Percentiles rank a stretch among this genome's conserved stretches.
Conservation (phyloP, 2,113 vertebrate species). For the Oncorhynchus masou region DNA sequence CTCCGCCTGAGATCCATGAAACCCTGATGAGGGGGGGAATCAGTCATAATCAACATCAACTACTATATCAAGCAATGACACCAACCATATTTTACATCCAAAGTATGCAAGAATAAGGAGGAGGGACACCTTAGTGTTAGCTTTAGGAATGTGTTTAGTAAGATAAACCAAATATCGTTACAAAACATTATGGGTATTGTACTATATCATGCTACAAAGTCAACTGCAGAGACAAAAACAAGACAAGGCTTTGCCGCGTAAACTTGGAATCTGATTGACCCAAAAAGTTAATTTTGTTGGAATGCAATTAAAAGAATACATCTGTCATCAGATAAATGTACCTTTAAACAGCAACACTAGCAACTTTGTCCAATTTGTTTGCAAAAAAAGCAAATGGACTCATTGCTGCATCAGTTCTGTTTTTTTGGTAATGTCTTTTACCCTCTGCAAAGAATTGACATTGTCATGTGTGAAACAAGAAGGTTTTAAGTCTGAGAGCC, state of each 20-base stretch:
- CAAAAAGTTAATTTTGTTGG: not conserved
- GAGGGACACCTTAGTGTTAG: too few relatives aligned
- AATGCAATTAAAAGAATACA: conserved; percentile 7
- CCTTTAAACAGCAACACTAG: conserved; percentile 2
- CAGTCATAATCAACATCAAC: conserved; percentile 17
- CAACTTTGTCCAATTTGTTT: conserved; percentile 23
- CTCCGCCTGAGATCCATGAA: conserved; percentile 54
- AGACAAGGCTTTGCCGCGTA: not conserved
- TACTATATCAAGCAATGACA: not conserved
- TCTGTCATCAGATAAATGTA: conserved; percentile 1
- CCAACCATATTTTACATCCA: not conserved
- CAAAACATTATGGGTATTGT: too few relatives aligned
- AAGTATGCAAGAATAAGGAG: not conserved
- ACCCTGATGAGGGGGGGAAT: conserved; percentile 32
- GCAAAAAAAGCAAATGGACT: conserved; percentile 7
- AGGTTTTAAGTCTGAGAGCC: not conserved
- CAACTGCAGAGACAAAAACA: not conserved
- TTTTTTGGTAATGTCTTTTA: not conserved
- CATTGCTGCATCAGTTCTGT: not conserved
- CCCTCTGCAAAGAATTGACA: not conserved
- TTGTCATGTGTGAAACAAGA: not conserved
- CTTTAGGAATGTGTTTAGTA: too few relatives aligned
- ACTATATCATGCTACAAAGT: not conserved
- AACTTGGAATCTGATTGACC: not conserved
- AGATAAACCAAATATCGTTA: too few relatives aligned